Base-by-base conservation (phyloP, 2,113 vertebrate species). In the Phaetusa simplex region DNA sequence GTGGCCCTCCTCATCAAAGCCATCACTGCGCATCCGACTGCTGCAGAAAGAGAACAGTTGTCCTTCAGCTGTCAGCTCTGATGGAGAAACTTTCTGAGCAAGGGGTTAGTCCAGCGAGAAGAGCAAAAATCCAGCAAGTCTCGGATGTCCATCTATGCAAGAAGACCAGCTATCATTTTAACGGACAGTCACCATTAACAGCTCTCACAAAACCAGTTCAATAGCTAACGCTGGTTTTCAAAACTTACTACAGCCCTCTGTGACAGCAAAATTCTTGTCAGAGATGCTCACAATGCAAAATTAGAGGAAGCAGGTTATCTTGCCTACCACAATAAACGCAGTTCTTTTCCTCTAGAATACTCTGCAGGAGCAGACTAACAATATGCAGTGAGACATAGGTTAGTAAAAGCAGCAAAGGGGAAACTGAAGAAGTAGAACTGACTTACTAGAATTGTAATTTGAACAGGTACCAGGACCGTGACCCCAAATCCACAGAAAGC, bases 11-110 rank as follows among this genome's bases (percentile, higher is more conserved):
- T 99, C 98, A 30, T 99, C 97, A 50, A 98, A 98, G 73, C 99
- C 98, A 69, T 99, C 99, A 40, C 99, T 99, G 96, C 99, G 99
- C 99, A 99, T 99, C 30, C 96, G 98, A 34, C 98, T 98, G 94
- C 98, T 99, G 96, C 32, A 22, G 97, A 49, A 61, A 96, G 78
- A 86, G 93, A 93, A 62, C 47, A 79, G 76, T 38, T 26, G 27
- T 71, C 83, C 79, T 76, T 96, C 89, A 95, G 79, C 52, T 61
- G 42, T 11, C 87, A 38, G 29, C 49, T 91, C 74, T 73, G 70
- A 14, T 1, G 59, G 82, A 47, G 62, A 79, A 76, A 62, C 34
- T 38, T 77, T 83, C 83, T 86, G 61, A 73, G 67, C 61, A 86
- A 65, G 66, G 66, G 71, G 27, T 92, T 78, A 79, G 78, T 34